Evolutionary conservation across 2,797 vertebrate genomes (phyloP).

Genomic region (Bradypus variegatus): DNA sequence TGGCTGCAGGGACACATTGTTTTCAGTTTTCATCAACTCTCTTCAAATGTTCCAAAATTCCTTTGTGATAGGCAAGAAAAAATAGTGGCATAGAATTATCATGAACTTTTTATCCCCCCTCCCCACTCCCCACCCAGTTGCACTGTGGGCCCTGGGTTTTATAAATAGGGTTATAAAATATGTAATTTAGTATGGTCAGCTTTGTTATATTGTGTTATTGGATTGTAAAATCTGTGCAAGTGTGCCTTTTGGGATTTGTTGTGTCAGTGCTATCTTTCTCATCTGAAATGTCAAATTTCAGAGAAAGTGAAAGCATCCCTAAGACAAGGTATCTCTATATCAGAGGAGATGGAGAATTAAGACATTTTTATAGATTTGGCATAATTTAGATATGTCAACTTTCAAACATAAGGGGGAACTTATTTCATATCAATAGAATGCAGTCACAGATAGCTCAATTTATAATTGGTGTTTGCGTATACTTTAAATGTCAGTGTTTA

Average conservation of each 20-base stretch:
- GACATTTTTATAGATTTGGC: neutral
- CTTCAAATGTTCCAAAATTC: neutral
- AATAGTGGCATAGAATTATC: neutral
- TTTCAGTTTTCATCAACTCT: slow-evolving; percentile 17
- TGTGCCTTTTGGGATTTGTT: neutral
- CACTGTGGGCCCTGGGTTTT: neutral
- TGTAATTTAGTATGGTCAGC: neutral
- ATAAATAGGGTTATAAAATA: neutral
- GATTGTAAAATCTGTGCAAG: neutral
- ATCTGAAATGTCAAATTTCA: neutral
- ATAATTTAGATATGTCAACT: neutral
- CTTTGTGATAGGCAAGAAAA: neutral
- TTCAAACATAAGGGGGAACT: neutral
- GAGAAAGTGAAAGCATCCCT: neutral
- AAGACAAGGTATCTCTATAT: neutral
- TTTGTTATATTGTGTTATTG: neutral
- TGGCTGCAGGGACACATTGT: neutral
- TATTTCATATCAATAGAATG: neutral
- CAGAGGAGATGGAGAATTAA: neutral
- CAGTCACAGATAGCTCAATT: neutral
- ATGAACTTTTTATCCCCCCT: neutral
- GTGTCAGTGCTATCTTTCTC: neutral
- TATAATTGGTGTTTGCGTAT: neutral
- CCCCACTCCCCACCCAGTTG: neutral
- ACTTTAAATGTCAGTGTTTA: neutral